phyloP scores from a whole-genome alignment of 1,140 invertebrate species.

The Euwallacea similis region DNA sequence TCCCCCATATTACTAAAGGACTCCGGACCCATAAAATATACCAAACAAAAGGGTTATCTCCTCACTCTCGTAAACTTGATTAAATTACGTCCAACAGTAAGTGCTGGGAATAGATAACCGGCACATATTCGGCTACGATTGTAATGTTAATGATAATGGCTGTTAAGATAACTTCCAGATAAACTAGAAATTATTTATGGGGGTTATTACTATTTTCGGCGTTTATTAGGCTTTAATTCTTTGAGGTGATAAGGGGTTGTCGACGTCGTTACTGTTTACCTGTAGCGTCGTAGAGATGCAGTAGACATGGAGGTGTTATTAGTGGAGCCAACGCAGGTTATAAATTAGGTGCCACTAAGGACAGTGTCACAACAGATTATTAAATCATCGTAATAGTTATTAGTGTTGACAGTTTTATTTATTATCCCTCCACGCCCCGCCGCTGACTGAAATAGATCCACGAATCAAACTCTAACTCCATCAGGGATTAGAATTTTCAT shows the following conservation, averaged over 20 bases:
- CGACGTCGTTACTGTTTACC: background rate
- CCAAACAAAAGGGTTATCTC: slow-evolving; percentile 18
- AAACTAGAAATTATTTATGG: slow-evolving; percentile 13
- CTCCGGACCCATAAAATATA: background rate
- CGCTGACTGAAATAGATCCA: too few relatives aligned
- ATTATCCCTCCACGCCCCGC: background rate
- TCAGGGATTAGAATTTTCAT: background rate
- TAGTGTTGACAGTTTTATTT: background rate
- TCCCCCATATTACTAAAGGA: too few relatives aligned
- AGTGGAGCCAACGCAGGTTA: too few relatives aligned
- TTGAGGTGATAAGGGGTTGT: slow-evolving; percentile 12
- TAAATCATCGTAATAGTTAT: background rate
- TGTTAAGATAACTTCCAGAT: slow-evolving; percentile 8
- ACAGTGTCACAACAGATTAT: too few relatives aligned
- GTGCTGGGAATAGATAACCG: slow-evolving; percentile 14
- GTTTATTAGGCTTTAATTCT: slow-evolving; percentile 18
- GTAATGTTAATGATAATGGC: slow-evolving; percentile 17
- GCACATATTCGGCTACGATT: slow-evolving; percentile 8
- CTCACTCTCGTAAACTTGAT: slow-evolving; percentile 9
- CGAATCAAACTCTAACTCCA: too few relatives aligned
- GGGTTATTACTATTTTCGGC: slow-evolving; percentile 11
- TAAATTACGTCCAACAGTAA: slow-evolving; percentile 21
- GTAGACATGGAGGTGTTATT: too few relatives aligned
- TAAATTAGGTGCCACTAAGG: too few relatives aligned
- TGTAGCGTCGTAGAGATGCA: too few relatives aligned